Base-by-base conservation (phyloP, 2,113 vertebrate species). In the Pao palembangensis region DNA sequence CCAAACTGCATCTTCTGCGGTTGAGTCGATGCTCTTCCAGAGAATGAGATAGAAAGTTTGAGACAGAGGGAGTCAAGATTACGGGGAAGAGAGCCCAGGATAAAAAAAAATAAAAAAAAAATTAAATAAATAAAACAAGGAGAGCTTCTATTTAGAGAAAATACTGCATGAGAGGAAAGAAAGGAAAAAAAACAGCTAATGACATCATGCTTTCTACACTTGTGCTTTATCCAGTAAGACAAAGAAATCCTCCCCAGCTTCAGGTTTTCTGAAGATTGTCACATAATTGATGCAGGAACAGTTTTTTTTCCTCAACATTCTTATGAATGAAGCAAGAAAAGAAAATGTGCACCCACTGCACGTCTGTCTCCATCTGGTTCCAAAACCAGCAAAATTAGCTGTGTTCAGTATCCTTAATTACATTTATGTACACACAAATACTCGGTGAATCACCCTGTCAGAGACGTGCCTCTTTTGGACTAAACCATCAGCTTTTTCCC, bases 21-120 rank as follows among this genome's bases (percentile, higher is more conserved):
- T 12, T 38, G 34, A 38, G 34, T 38, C 34, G 34, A 1, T 6
- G 47, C 43, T 18, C 58, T 69, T 38, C 46, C 44, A 25, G 44
- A 63, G 58, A 71, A 51, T 56, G 46, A 57, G 60, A 74, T 55
- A 72, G 68, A 71, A 65, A 78, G 51, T 48, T 44, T 15, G 20
- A 72, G 65, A 64, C 13, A 47, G 50, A 61, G 50, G 31, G 57
- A 38, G 53, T 59, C 19, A 46, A 67, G 49, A 49, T 52, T 28
- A 13, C 11, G 34, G 34, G 34, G 34, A 38, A 38, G 34, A 38
- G 10, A 38, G 11, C 8, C 11, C 1, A 12, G 2, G 11, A 8
- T 38, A 12, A 38, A 38, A 38, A 38, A 38, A 38, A 38, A 28
- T 28, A 7, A 28, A 28, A 28, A 28, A 28, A 28, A 3, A 28